Evolutionary conservation across 2,797 vertebrate species (phyloP), one percentile per base, ranked within the genome.

Genomic region (Sebastes aleutianus): DNA sequence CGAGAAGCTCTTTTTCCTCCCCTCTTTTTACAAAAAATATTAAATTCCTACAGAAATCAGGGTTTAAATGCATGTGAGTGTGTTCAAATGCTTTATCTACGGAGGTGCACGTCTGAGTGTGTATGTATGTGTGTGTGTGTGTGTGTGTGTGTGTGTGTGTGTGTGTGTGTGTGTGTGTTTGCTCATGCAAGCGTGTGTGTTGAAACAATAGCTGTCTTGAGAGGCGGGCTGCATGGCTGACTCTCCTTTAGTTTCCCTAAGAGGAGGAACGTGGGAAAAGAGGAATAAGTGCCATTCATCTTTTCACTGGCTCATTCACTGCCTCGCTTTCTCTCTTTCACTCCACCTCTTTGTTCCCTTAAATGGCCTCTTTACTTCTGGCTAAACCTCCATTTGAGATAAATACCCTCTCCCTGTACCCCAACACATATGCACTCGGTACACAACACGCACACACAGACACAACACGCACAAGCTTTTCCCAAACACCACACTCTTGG

Each of bases 211-310:
- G 91, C 61, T 22, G 87, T 87, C 80, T 92, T 91, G 88, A 93
- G 91, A 93, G 93, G 91, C 87, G 57, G 91, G 86, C 86, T 88
- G 92, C 90, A 91, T 69, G 90, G 91, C 89, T 90, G 93, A 92
- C 91, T 94, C 86, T 85, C 84, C 86, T 90, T 93, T 94, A 89
- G 91, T 92, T 86, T 89, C 74, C 76, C 83, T 91, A 84, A 92
- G 88, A 92, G 91, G 85, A 88, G 86, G 91, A 93, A 95, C 87
- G 94, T 94, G 94, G 94, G 95, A 95, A 95, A 93, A 94, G 92
- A 93, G 93, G 92, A 95, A 94, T 95, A 94, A 94, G 93, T 93
- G 92, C 92, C 93, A 95, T 96, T 96, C 94, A 95, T 94, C 92
- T 95, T 92, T 90, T 91, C 89, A 90, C 88, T 76, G 85, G 77